These are phyloP conservation scores for Euproctis similis DNA, from an alignment of 2,888 invertebrate genomes.

Conservation along the genomic window DNA sequence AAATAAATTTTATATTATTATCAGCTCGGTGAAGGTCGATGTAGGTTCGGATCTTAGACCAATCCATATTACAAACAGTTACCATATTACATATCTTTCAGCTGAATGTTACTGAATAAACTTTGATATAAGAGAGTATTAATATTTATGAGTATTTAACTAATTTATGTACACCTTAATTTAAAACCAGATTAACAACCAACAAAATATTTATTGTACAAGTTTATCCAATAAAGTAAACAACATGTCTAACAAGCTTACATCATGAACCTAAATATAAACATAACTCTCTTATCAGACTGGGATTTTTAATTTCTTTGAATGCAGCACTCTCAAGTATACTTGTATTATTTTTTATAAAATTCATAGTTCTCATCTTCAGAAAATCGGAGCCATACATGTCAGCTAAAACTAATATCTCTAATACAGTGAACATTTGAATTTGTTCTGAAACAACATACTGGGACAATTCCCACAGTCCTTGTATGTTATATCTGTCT, in stretches of 20 bases:
- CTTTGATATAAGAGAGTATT: too few species aligned
- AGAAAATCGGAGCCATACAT: slow-evolving; percentile 48
- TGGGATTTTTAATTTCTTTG: slow-evolving; percentile 45
- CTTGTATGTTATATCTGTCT: slow-evolving; percentile 51
- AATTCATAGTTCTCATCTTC: slow-evolving; percentile 46
- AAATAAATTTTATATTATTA: too few species aligned
- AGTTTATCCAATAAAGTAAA: too few species aligned
- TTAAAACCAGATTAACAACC: too few species aligned
- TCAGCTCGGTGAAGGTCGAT: too few species aligned
- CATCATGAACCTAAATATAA: slow-evolving; percentile 34
- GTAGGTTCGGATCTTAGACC: too few species aligned
- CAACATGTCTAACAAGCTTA: not conserved
- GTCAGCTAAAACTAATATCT: slow-evolving; percentile 50
- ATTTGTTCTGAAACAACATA: slow-evolving; percentile 43
- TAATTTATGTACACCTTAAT: too few species aligned
- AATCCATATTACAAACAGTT: too few species aligned
- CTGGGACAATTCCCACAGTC: slow-evolving; percentile 45
- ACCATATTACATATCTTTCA: too few species aligned
- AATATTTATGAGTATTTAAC: too few species aligned
- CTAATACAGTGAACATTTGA: slow-evolving; percentile 45
- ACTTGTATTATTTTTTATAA: slow-evolving; percentile 46
- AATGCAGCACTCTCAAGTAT: slow-evolving; percentile 39
- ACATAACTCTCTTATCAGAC: slow-evolving; percentile 48
- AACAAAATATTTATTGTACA: too few species aligned
- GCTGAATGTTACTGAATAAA: too few species aligned